A percentile compares a stretch with the other conserved stretches of the same genome.
Conservation (phyloP, 2,797 vertebrate species). For the Acanthornis magna region DNA sequence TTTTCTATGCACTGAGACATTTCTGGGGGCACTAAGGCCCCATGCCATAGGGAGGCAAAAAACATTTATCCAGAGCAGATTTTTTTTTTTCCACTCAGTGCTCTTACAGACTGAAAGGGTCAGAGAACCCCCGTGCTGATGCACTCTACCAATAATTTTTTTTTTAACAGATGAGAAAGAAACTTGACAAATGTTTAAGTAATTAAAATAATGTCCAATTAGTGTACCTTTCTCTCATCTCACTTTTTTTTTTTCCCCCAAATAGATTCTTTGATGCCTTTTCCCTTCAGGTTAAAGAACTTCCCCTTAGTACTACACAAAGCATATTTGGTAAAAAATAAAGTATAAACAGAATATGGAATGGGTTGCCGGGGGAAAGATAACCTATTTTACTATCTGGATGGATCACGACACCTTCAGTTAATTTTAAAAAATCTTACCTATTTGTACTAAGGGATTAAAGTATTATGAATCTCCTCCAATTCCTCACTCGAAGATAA, state of each 20-base stretch:
- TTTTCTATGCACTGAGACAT: background rate
- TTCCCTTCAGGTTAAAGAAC: slow-evolving; percentile 14
- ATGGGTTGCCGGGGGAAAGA: slow-evolving; percentile 3
- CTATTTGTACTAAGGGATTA: background rate
- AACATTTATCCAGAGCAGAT: background rate
- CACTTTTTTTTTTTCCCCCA: fast-evolving
- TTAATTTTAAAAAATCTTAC: background rate
- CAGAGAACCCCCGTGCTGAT: background rate
- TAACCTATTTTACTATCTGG: background rate
- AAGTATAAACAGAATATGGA: slow-evolving; percentile 33
- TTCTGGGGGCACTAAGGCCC: background rate
- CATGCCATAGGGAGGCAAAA: background rate
- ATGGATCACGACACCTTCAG: background rate
- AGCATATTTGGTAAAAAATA: background rate
- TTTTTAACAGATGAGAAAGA: background rate
- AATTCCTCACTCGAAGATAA: background rate
- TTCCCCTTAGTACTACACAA: background rate
- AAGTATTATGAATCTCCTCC: background rate
- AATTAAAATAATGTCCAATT: slow-evolving; percentile 29
- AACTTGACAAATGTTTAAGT: background rate
- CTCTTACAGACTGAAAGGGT: background rate
- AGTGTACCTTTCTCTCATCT: background rate
- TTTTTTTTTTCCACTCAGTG: background rate
- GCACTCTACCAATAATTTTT: background rate
- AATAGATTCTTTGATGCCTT: slow-evolving; percentile 8